Conservation (phyloP, 1,140 invertebrate species). For the Ladona fulva region DNA sequence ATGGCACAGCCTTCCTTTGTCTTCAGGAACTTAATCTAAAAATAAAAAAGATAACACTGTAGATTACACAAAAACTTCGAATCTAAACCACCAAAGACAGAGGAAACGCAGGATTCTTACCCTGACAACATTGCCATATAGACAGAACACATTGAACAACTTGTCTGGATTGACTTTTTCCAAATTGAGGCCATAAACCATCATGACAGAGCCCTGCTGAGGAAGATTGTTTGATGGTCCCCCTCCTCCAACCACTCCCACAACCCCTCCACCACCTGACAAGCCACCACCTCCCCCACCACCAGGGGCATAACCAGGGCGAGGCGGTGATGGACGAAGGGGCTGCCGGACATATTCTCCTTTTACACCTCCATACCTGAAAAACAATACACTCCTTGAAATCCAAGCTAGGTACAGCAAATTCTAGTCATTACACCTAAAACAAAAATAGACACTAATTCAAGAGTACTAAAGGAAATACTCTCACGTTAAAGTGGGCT, state of each 20-base stretch:
- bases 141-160: constrained; percentile 97
- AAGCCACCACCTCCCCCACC: not conserved
- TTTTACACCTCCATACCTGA: constrained; percentile 34
- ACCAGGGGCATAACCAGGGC: constrained; percentile 34
- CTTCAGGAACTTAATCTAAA: constrained; percentile 94
- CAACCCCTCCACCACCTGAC: not conserved
- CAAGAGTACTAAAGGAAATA: no score
- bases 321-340: constrained; percentile 39
- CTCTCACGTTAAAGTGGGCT: no score
- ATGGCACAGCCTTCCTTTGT: constrained; percentile 99
- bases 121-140: constrained; percentile 96
- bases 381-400: not conserved
- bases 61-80: not conserved
- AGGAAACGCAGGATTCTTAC: constrained; percentile 46
- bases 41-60: constrained; percentile 25
- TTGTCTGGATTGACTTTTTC: constrained; percentile 91
- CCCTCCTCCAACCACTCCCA: constrained; percentile 25
- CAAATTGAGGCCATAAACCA: constrained; percentile 94
- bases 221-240: constrained; percentile 32
- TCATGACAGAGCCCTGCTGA: constrained; percentile 82
- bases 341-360: constrained; percentile 39
- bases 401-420: no score
- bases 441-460: no score
- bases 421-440: no score
- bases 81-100: not conserved